Percentiles rank a stretch among this genome's conserved stretches.
Evolutionary conservation across 2,888 invertebrate genomes (phyloP).

Genomic region (Dicyrtoma fusca): DNA sequence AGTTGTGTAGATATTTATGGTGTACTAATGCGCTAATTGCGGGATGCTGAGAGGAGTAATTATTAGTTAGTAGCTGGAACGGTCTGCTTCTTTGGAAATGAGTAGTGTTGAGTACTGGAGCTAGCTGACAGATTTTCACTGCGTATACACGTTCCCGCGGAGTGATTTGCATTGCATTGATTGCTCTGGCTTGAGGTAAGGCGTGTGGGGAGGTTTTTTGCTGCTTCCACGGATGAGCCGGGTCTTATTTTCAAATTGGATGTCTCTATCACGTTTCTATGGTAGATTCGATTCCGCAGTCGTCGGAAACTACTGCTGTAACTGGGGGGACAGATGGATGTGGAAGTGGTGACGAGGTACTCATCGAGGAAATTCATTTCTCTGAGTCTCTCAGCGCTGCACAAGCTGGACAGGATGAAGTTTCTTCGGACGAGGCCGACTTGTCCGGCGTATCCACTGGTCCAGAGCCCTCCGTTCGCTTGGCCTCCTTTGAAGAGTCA

Average conservation of each 20-base stretch:
- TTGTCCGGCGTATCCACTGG: neutral
- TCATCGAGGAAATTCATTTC: constrained; percentile 36
- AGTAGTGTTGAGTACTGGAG: too few species aligned
- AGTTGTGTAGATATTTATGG: too few species aligned
- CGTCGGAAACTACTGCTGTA: constrained; percentile 31
- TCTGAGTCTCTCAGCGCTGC: neutral
- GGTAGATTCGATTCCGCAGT: constrained; percentile 37
- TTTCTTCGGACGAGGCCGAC: neutral
- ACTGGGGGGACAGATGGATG: constrained; percentile 33
- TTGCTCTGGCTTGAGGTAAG: neutral
- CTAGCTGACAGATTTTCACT: too few species aligned
- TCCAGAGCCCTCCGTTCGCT: constrained; percentile 10
- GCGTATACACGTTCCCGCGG: too few species aligned
- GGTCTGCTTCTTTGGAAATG: neutral
- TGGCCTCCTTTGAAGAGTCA: constrained; percentile 32
- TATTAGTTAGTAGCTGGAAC: neutral
- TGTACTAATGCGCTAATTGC: too few species aligned
- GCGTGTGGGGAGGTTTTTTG: neutral
- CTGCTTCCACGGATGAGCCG: neutral
- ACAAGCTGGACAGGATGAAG: neutral
- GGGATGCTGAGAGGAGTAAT: neutral
- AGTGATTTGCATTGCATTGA: neutral
- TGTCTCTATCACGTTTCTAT: constrained; percentile 11
- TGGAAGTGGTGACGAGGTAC: constrained; percentile 23
- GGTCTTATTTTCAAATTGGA: too few species aligned